These are phyloP conservation scores for Pelecanoides urinatrix DNA, from an alignment of 2,113 vertebrate species.

Conservation along the genomic window DNA sequence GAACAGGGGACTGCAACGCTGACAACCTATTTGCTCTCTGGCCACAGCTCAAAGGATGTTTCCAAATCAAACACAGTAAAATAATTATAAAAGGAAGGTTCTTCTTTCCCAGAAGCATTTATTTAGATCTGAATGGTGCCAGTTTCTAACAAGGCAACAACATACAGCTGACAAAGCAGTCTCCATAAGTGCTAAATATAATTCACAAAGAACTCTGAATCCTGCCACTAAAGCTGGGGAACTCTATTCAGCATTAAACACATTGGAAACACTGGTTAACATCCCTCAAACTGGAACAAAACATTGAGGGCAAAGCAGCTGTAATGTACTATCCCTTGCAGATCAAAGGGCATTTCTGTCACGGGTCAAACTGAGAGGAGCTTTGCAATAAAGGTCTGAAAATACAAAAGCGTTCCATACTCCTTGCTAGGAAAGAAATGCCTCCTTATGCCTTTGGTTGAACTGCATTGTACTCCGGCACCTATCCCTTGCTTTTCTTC, in stretches of 20 bases:
- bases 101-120: not conserved
- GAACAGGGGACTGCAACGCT: not conserved
- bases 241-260: not conserved
- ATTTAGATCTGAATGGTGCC: not conserved
- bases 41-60: not conserved
- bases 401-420: not conserved
- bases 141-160: slow-evolving; percentile 10
- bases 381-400: not conserved
- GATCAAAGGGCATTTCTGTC: too few relatives aligned
- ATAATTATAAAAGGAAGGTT: not conserved
- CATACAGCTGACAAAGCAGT: slow-evolving; percentile 22
- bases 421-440: not conserved
- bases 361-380: not conserved
- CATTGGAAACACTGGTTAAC: not conserved
- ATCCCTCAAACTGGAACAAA: not conserved
- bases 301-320: not conserved
- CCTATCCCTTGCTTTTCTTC: not conserved
- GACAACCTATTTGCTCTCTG: not conserved
- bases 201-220: slow-evolving; percentile 27
- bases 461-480: not conserved
- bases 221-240: not conserved
- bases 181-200: not conserved
- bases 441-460: not conserved
- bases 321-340: not conserved
- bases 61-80: not conserved